Evolutionary conservation across 2,888 invertebrate species (phyloP).

Genomic region (Cantharis rustica): DNA sequence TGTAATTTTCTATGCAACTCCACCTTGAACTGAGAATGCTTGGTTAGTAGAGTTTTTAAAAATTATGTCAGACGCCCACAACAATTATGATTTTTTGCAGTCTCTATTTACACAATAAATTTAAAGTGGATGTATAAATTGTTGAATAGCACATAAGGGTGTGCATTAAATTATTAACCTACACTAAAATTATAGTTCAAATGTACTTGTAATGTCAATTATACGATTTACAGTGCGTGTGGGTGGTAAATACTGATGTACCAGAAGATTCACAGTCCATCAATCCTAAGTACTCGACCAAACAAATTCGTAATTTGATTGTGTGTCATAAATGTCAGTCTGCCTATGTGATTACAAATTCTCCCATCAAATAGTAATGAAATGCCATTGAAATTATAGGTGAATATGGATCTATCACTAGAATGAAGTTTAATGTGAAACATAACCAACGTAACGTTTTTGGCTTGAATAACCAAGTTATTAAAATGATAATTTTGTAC

Average conservation of each 20-base stretch:
- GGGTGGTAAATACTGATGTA: slow-evolving; percentile 6
- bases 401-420: background rate
- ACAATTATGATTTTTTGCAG: background rate
- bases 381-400: background rate
- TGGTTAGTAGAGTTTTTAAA: background rate
- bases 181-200: slow-evolving; percentile 3
- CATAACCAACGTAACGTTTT: background rate
- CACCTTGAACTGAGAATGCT: background rate
- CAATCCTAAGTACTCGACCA: slow-evolving; percentile 1
- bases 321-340: slow-evolving; percentile 12
- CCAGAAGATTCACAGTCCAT: slow-evolving; percentile 9
- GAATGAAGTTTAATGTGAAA: background rate
- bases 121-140: background rate
- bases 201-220: background rate
- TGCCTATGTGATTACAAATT: slow-evolving; percentile 7
- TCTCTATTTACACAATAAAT: background rate
- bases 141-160: background rate
- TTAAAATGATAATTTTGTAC: background rate
- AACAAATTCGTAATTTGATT: slow-evolving; percentile 16
- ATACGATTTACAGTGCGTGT: background rate
- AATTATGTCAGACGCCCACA: background rate
- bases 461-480: background rate
- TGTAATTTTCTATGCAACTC: background rate
- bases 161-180: slow-evolving; percentile 6
- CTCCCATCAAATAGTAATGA: background rate